A percentile compares a stretch with the other conserved stretches of the same genome.
Conservation (phyloP, 1,140 invertebrate genomes). For the Vanessa tameamea region DNA sequence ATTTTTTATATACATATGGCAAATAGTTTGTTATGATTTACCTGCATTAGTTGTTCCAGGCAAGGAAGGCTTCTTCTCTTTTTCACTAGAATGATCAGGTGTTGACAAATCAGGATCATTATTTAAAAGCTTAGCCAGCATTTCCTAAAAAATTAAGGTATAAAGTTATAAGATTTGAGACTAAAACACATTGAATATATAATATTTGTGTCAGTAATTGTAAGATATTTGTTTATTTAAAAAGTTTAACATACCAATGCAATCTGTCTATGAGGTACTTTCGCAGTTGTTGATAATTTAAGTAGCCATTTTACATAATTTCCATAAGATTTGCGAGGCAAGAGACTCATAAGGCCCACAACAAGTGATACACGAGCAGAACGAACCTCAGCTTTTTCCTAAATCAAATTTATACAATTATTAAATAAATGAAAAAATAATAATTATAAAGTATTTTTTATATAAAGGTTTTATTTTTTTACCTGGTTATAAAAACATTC, state of each 20-base stretch:
- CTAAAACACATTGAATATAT: neutral
- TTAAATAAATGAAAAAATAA: neutral
- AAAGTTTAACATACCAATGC: constrained; percentile 55
- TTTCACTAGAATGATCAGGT: constrained; percentile 17
- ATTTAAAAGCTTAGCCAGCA: constrained; percentile 52
- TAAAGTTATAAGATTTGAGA: no score
- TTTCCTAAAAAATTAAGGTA: constrained; percentile 42
- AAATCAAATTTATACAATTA: constrained; percentile 16
- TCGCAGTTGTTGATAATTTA: constrained; percentile 63
- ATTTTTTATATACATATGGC: no score
- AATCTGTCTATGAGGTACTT: constrained; percentile 65
- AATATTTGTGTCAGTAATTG: no score
- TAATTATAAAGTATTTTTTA: no score
- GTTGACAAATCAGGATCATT: constrained; percentile 53
- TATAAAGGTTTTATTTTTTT: no score
- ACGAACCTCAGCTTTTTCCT: constrained; percentile 69
- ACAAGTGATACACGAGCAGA: constrained; percentile 57
- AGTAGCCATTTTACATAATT: constrained; percentile 70
- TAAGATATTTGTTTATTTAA: neutral
- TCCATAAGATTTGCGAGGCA: constrained; percentile 59
- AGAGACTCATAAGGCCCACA: constrained; percentile 60
- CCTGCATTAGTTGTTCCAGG: no score
- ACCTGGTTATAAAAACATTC: no score
- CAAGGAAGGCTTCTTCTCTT: neutral
- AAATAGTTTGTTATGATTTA: no score